Conservation (phyloP, 2,888 invertebrate genomes). For the Megastigmus dorsalis region DNA sequence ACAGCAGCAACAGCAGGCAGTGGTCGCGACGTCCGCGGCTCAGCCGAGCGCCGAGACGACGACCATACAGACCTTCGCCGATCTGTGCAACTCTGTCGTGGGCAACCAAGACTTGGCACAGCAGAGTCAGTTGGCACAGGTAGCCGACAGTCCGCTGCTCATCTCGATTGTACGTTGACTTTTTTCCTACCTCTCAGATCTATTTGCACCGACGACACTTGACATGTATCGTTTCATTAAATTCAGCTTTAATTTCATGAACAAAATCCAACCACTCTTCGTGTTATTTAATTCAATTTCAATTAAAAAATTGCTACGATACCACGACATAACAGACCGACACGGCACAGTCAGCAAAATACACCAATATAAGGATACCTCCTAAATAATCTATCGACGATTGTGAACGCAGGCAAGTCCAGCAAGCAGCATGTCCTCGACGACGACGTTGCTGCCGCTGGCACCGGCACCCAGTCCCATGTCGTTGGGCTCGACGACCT, state of each 20-base stretch:
- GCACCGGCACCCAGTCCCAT: slow-evolving; percentile 76
- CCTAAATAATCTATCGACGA: background rate
- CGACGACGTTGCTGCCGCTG: slow-evolving; percentile 75
- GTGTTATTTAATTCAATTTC: too few relatives aligned
- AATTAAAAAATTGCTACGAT: too few relatives aligned
- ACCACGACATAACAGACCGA: too few relatives aligned
- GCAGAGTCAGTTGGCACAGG: slow-evolving; percentile 67
- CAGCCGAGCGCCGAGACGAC: slow-evolving; percentile 57
- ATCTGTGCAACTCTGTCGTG: slow-evolving; percentile 78
- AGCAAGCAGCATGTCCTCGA: slow-evolving; percentile 63
- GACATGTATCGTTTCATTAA: too few relatives aligned
- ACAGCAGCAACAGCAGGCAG: slow-evolving; percentile 31
- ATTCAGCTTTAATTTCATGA: too few relatives aligned
- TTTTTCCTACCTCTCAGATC: too few relatives aligned
- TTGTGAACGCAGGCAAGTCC: slow-evolving; percentile 63
- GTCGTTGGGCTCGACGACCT: slow-evolving; percentile 79
- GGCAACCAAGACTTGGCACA: slow-evolving; percentile 65
- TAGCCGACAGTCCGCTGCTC: slow-evolving; percentile 55
- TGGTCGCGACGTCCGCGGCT: slow-evolving; percentile 3
- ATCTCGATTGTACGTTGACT: slow-evolving; percentile 51
- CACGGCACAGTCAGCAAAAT: too few relatives aligned
- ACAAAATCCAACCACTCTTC: too few relatives aligned
- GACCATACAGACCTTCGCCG: slow-evolving; percentile 75
- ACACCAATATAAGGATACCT: too few relatives aligned
- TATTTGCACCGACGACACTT: too few relatives aligned